A percentile compares a stretch with the other conserved stretches of the same genome.
Conservation (phyloP, 2,113 vertebrate species). For the Cavia aperea region DNA sequence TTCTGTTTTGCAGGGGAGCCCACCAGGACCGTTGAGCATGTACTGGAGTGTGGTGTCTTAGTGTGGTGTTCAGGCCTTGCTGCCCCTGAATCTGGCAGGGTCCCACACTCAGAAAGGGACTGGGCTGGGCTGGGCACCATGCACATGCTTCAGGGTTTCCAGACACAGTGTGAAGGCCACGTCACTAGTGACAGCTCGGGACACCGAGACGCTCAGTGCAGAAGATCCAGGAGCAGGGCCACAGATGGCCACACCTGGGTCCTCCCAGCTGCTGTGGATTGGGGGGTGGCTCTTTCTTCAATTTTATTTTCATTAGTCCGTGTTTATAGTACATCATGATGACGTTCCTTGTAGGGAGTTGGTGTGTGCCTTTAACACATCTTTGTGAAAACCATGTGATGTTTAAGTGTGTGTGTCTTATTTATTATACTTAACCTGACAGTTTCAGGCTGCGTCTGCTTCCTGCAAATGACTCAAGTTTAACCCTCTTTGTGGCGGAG, state of each 20-base stretch:
- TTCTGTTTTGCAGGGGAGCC: neutral
- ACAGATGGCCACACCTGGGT: too few species aligned
- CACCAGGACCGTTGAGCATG: neutral
- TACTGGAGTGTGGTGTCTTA: neutral
- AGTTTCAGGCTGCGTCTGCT: neutral
- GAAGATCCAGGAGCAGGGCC: neutral
- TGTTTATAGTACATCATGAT: neutral
- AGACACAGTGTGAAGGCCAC: rapidly evolving
- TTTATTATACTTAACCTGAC: neutral
- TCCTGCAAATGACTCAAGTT: neutral
- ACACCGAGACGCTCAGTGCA: rapidly evolving
- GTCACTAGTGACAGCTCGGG: rapidly evolving
- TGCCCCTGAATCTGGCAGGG: too few species aligned
- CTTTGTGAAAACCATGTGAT: neutral
- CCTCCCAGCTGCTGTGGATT: neutral
- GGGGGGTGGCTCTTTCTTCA: neutral
- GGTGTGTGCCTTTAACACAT: neutral
- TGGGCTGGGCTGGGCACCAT: rapidly evolving
- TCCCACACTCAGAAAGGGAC: neutral
- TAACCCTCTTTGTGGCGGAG: neutral
- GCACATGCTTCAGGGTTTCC: neutral
- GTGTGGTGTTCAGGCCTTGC: too few species aligned
- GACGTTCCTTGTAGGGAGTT: neutral
- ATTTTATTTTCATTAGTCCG: neutral
- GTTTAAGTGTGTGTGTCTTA: neutral